Conservation (phyloP, 2,797 vertebrate genomes). For the Buphagus erythrorhynchus region DNA sequence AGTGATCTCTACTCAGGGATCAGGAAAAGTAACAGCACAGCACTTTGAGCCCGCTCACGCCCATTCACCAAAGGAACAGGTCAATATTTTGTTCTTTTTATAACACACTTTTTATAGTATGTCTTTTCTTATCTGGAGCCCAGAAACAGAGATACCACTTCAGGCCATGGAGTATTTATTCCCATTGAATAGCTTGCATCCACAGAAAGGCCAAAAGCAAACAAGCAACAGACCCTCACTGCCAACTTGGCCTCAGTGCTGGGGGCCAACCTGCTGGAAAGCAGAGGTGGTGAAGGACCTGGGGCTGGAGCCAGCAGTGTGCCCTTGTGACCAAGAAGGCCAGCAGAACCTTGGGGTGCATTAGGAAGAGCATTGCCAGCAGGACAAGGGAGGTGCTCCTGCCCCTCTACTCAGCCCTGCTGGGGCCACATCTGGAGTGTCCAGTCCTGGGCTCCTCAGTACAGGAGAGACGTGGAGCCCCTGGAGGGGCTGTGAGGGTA, state of each 20-base stretch:
- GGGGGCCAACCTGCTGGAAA: not conserved
- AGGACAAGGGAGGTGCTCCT: not conserved
- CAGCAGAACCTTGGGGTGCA: not conserved
- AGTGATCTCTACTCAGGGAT: not conserved
- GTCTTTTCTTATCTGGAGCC: not conserved
- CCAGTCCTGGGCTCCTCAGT: not conserved
- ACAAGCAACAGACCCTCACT: not conserved
- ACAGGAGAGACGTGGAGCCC: not conserved
- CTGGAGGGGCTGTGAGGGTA: not conserved
- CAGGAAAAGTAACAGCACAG: not conserved
- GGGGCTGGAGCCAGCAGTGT: not conserved
- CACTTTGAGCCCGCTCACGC: not conserved
- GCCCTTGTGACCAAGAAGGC: not conserved
- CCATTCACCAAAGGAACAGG: conserved; percentile 32
- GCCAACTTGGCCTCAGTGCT: not conserved
- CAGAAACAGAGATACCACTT: not conserved
- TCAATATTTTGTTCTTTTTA: conserved; percentile 57
- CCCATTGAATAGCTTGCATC: not conserved
- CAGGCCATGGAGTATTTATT: not conserved
- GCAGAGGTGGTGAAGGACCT: not conserved
- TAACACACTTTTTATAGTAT: not conserved
- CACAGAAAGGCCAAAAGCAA: not conserved
- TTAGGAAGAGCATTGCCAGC: not conserved
- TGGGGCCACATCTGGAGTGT: not conserved
- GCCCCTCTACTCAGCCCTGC: not conserved